Evolutionary conservation across 2,113 vertebrate species (phyloP).

Genomic region (Gymnorhina tibicen): DNA sequence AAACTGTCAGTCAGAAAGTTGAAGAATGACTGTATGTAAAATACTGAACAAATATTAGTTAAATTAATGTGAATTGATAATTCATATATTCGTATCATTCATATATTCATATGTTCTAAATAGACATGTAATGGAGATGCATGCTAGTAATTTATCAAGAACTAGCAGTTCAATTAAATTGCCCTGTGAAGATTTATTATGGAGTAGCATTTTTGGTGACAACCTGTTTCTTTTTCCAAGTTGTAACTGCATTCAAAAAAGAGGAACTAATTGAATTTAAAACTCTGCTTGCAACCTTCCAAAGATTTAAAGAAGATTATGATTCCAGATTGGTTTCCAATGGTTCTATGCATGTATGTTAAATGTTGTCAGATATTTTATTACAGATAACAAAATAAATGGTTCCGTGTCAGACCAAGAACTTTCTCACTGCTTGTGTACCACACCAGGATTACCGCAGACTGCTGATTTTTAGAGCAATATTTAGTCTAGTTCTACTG

Average conservation of each 20-base stretch:
- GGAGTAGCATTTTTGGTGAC: neutral
- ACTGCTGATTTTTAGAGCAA: slow-evolving; percentile 18
- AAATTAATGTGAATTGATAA: neutral
- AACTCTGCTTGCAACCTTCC: neutral
- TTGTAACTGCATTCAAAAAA: neutral
- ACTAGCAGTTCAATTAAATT: neutral
- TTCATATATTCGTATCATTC: neutral
- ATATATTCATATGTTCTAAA: neutral
- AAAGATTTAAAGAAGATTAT: neutral
- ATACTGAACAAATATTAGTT: neutral
- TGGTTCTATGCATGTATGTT: neutral
- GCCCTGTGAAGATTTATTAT: neutral
- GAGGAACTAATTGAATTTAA: neutral
- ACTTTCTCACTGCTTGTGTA: neutral
- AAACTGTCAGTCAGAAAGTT: neutral
- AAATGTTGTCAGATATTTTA: neutral
- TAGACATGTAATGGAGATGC: neutral
- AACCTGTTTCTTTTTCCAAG: neutral
- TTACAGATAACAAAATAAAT: neutral
- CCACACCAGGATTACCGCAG: neutral
- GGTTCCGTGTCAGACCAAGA: neutral
- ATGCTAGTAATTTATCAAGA: neutral
- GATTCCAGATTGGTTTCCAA: neutral
- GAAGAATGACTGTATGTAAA: neutral
- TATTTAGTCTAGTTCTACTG: slow-evolving; percentile 26